These are phyloP conservation scores for Sander vitreus DNA, from an alignment of 2,113 vertebrate species.

Conservation along the genomic window DNA sequence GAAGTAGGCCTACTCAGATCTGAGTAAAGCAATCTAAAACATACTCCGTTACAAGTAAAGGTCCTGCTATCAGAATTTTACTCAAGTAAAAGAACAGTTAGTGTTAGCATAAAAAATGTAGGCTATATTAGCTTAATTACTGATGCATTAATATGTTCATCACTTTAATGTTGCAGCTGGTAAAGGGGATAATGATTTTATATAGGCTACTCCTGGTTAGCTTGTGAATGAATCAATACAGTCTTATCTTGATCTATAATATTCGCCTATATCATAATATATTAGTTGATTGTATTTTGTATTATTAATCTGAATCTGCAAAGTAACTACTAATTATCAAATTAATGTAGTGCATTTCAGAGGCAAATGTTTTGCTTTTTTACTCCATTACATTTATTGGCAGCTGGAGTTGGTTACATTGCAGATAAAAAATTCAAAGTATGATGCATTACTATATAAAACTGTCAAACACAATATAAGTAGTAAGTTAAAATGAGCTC, in stretches of 20 bases:
- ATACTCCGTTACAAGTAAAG: background rate
- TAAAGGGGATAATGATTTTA: background rate
- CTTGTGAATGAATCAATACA: no score
- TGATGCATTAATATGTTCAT: background rate
- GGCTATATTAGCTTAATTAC: no score
- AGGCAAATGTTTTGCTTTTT: background rate
- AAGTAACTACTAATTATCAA: background rate
- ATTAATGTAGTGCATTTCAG: background rate
- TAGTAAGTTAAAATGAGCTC: background rate
- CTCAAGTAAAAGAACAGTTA: background rate
- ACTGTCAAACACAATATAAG: background rate
- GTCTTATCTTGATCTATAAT: background rate
- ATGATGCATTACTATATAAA: background rate
- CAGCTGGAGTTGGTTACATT: background rate
- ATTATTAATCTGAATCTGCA: background rate
- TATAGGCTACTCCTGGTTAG: no score
- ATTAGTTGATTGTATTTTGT: background rate
- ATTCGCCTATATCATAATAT: background rate
- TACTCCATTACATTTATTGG: background rate
- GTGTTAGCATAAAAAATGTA: no score
- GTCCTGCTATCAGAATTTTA: background rate
- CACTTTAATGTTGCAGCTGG: background rate
- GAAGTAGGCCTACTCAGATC: background rate
- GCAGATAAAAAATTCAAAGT: background rate
- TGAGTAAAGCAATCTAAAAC: background rate